These are phyloP conservation scores for Clarias macrocephalus DNA, from an alignment of 2,113 vertebrate species.

Conservation along the genomic window DNA sequence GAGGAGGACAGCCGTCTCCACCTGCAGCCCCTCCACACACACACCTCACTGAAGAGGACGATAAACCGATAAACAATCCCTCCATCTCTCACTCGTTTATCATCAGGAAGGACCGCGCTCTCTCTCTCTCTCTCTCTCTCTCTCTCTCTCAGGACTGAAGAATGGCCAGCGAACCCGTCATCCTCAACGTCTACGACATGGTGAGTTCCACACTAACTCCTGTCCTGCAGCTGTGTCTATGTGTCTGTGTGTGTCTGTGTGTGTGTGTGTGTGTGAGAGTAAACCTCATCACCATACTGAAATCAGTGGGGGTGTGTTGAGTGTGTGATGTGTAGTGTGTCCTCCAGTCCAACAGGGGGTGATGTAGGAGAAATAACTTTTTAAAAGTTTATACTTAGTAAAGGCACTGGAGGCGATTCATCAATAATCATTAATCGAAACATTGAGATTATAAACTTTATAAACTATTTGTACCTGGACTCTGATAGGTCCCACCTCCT, in stretches of 20 bases:
- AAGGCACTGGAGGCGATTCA: neutral
- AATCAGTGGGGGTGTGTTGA: too few relatives aligned
- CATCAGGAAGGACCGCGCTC: conserved; percentile 55
- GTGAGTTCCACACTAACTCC: conserved; percentile 68
- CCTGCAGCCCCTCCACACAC: conserved; percentile 6
- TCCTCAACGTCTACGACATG: conserved; percentile 95
- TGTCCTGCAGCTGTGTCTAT: neutral
- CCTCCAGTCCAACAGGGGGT: conserved; percentile 32
- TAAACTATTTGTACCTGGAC: neutral
- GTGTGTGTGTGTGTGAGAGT: neutral
- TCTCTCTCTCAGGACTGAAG: conserved; percentile 69
- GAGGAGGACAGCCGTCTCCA: neutral
- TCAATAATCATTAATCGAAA: neutral
- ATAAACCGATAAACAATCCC: neutral
- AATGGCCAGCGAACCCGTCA: conserved; percentile 94
- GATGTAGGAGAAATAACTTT: neutral
- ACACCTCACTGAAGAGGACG: neutral
- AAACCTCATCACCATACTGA: too few relatives aligned
- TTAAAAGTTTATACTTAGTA: neutral
- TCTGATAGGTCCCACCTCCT: neutral
- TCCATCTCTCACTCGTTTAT: neutral
- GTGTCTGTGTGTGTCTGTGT: neutral
- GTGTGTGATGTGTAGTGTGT: conserved; percentile 6
- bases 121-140: conserved; percentile 59
- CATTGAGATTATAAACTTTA: neutral